Evolutionary conservation across 2,797 vertebrate species (phyloP), one percentile per base, ranked within the genome.

Genomic region (Myiothlypis chrysogaster): DNA sequence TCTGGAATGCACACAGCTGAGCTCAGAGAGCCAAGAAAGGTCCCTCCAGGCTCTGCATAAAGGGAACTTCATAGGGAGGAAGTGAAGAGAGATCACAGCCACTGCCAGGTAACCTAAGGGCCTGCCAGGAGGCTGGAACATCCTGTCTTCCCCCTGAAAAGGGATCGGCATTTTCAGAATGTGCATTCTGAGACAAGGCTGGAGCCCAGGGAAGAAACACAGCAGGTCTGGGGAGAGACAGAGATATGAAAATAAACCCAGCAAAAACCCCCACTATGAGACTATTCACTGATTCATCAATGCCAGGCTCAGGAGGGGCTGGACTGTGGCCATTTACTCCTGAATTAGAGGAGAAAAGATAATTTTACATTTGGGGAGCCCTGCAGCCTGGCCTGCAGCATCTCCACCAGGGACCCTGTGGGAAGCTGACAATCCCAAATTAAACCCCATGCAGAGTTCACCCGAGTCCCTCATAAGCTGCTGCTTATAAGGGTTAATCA

Each of bases 401-500:
- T 10, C 47, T 15, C 34, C 15, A 37, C 2, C 39, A 60, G 39
- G 9, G 4, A 64, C 10, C 24, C 47, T 6, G 18, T 0, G 1
- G 1, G 64, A 43, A 50, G 55, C 12, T 6, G 44, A 24, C 15
- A 37, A 8, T 60, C 21, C 56, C 1, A 1, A 47, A 66, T 2
- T 12, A 12, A 84, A 37, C 8, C 19, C 43, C 34, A 8, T 0
- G 8, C 23, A 71, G 49, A 71, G 61, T 5, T 61, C 61, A 73
- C 5, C 34, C 0, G 0, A 83, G 18, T 8, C 24, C 34, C 46
- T 7, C 25, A 4, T 2, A 25, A 68, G 24, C 44, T 64, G 56
- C 32, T 35, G 35, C 35, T 37, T 37, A 10, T 37, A 75, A 56
- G 79, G 46, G 12, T 75, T 64, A 68, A 78, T 78, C 41, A 64